Evolutionary conservation across 2,797 vertebrate species (phyloP).

Genomic region (Smutsia gigantea): DNA sequence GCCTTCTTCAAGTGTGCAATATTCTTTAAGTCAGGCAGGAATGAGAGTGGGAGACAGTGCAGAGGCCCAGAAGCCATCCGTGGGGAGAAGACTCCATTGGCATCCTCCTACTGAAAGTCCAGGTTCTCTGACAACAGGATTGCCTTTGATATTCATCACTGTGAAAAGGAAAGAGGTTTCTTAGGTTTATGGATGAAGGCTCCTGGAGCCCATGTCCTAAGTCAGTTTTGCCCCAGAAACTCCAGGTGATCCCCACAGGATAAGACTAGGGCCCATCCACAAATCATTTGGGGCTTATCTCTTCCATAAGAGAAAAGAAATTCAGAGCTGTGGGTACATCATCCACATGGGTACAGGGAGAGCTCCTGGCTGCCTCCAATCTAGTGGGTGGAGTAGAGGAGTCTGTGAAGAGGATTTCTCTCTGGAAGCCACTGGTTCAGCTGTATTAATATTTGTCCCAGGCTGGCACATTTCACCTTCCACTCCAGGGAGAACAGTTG

Average conservation of each 20-base stretch:
- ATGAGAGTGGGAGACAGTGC: fast-evolving
- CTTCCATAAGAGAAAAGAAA: background rate
- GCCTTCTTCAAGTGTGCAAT: fast-evolving
- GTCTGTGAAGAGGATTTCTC: background rate
- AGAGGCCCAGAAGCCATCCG: background rate
- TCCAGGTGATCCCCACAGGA: background rate
- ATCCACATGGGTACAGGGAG: fast-evolving
- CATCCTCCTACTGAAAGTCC: background rate
- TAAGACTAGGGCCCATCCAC: background rate
- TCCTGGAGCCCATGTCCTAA: background rate
- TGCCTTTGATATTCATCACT: background rate
- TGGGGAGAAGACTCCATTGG: fast-evolving
- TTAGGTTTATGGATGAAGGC: background rate
- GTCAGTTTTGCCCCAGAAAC: background rate
- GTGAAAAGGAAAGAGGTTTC: background rate
- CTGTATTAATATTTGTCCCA: background rate
- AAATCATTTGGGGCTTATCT: background rate
- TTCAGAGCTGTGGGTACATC: background rate
- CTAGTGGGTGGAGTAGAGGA: background rate
- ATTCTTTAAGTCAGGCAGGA: background rate
- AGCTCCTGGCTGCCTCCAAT: background rate
- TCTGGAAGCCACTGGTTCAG: background rate
- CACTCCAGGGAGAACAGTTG: fast-evolving
- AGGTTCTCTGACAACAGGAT: background rate
- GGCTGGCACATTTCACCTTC: background rate